phyloP scores from a whole-genome alignment of 1,140 invertebrate genomes.

The Pomacea maculata region DNA sequence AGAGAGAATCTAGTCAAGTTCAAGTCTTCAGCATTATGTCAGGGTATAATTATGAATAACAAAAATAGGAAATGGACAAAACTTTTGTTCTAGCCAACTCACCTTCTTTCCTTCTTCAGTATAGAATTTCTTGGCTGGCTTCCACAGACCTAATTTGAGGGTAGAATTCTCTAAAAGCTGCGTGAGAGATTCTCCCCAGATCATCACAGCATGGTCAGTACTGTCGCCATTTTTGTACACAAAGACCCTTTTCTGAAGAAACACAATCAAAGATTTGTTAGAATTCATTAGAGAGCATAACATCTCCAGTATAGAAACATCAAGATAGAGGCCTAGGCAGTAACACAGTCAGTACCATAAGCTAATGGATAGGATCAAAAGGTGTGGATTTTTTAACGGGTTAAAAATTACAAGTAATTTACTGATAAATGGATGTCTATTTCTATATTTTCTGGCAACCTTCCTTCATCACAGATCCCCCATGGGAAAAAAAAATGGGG shows the following conservation, averaged over 20 bases:
- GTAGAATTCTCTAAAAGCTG: conserved; percentile 60
- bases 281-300: too few species aligned
- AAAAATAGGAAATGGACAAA: too few species aligned
- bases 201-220: conserved; percentile 52
- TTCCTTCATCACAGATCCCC: neutral
- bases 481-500: neutral
- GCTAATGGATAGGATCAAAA: too few species aligned
- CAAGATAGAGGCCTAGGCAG: too few species aligned
- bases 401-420: too few species aligned
- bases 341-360: too few species aligned
- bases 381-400: too few species aligned
- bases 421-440: neutral
- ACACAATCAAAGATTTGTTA: neutral
- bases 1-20: neutral
- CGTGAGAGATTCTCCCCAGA: conserved; percentile 60
- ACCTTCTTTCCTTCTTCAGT: conserved; percentile 59
- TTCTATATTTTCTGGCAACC: neutral
- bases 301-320: too few species aligned
- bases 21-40: neutral
- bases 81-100: conserved; percentile 16
- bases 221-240: conserved; percentile 63
- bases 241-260: conserved; percentile 59
- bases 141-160: conserved; percentile 58
- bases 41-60: too few species aligned
- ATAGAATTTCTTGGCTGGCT: conserved; percentile 57